Conservation (phyloP, 2,797 vertebrate species). For the Eulemur mongoz region DNA sequence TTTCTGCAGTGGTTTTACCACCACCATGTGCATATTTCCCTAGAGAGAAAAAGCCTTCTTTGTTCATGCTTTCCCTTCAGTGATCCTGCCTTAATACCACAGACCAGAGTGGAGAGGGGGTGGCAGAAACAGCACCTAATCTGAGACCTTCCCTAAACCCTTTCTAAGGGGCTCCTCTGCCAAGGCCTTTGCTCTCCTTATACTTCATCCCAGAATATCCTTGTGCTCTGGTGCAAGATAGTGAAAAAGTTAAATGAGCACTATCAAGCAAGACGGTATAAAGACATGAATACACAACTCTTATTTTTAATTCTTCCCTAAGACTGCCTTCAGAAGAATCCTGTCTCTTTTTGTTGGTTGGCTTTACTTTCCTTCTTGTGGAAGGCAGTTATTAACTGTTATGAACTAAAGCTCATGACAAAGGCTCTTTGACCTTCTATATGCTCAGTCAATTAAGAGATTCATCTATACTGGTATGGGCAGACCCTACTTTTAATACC, state of each 20-base stretch:
- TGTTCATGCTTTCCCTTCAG: not conserved
- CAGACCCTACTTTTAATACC: not conserved
- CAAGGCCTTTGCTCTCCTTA: not conserved
- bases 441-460: not conserved
- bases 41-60: not conserved
- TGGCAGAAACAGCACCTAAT: not conserved
- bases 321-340: not conserved
- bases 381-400: not conserved
- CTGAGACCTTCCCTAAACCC: not conserved
- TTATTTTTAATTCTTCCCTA: not conserved
- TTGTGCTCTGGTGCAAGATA: not conserved
- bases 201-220: not conserved
- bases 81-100: not conserved
- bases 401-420: not conserved
- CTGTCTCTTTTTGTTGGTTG: not conserved
- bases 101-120: not conserved
- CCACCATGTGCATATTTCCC: not conserved
- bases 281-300: not conserved
- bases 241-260: not conserved
- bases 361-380: not conserved
- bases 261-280: not conserved
- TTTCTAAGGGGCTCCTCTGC: not conserved
- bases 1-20: not conserved
- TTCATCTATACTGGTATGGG: not conserved
- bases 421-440: not conserved